Conservation (phyloP, 2,113 vertebrate species). For the Naja naja region DNA sequence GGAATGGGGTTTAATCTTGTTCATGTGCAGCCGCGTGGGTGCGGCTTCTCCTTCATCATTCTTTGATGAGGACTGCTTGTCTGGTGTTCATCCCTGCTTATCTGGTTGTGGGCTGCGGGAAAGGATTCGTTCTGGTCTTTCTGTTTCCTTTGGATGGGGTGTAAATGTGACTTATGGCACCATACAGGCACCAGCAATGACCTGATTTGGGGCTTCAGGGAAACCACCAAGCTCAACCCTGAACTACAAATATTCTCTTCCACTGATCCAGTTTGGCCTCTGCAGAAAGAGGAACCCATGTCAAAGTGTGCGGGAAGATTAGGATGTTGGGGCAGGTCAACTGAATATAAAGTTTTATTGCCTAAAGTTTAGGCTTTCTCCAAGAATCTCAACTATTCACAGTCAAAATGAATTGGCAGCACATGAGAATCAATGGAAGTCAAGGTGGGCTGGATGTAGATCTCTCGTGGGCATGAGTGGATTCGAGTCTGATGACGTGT, state of each 20-base stretch:
- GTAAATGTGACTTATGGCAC: neutral
- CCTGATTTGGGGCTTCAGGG: neutral
- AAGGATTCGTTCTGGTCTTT: no score
- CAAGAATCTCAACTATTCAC: neutral
- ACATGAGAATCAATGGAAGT: neutral
- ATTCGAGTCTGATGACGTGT: neutral
- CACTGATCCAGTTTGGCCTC: neutral
- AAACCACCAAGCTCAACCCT: no score
- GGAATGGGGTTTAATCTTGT: neutral
- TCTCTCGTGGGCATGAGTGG: no score
- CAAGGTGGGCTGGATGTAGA: neutral
- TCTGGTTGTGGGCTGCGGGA: no score
- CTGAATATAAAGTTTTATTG: no score
- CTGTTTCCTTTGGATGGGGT: no score
- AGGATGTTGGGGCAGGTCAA: neutral
- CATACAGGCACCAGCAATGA: no score
- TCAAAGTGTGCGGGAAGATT: neutral
- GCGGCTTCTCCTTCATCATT: neutral
- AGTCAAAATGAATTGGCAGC: neutral
- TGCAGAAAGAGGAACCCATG: neutral
- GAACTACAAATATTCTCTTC: neutral
- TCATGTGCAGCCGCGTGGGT: neutral
- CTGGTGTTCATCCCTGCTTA: no score
- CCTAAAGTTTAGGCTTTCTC: no score
- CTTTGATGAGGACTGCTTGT: no score